These are phyloP conservation scores for Nemapogon koenigi DNA, from an alignment of 2,888 invertebrate genomes.

Conservation along the genomic window DNA sequence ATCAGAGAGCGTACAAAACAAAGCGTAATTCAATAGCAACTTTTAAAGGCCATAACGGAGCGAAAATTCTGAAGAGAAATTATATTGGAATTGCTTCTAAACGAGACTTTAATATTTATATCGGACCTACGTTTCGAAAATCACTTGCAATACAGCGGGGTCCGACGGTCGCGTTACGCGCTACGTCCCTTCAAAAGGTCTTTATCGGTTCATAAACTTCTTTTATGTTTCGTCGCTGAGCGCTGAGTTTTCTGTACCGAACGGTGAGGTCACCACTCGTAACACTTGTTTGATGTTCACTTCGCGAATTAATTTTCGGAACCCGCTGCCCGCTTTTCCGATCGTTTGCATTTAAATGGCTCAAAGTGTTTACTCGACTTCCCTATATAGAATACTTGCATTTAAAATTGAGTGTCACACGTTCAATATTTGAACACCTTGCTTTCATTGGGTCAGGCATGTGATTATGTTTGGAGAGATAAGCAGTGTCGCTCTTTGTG, in stretches of 20 bases:
- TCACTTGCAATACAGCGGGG: conserved; percentile 7
- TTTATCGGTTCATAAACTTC: conserved; percentile 57
- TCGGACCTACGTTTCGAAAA: conserved; percentile 3
- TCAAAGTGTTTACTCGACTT: too few relatives aligned
- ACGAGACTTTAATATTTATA: conserved; percentile 6
- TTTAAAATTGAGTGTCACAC: too few relatives aligned
- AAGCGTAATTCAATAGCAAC: neutral
- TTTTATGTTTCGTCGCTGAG: conserved; percentile 32
- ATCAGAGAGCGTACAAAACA: conserved; percentile 2
- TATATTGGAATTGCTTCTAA: conserved; percentile 1
- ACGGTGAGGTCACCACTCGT: conserved; percentile 23
- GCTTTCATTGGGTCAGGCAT: too few relatives aligned
- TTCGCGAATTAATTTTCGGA: conserved; percentile 53
- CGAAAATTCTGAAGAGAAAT: conserved; percentile 4
- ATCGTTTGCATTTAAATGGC: too few relatives aligned
- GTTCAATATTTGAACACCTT: too few relatives aligned
- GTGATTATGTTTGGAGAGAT: too few relatives aligned
- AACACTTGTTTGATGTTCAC: conserved; percentile 50
- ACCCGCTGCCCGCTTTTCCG: too few relatives aligned
- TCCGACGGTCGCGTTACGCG: conserved; percentile 4
- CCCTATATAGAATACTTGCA: too few relatives aligned
- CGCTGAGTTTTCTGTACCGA: conserved; percentile 44
- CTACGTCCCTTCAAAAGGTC: conserved; percentile 47
- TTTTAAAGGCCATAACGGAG: conserved; percentile 1
- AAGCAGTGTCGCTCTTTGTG: too few relatives aligned